Evolutionary conservation across 2,113 vertebrate genomes (phyloP).

Genomic region (Propithecus coquereli): DNA sequence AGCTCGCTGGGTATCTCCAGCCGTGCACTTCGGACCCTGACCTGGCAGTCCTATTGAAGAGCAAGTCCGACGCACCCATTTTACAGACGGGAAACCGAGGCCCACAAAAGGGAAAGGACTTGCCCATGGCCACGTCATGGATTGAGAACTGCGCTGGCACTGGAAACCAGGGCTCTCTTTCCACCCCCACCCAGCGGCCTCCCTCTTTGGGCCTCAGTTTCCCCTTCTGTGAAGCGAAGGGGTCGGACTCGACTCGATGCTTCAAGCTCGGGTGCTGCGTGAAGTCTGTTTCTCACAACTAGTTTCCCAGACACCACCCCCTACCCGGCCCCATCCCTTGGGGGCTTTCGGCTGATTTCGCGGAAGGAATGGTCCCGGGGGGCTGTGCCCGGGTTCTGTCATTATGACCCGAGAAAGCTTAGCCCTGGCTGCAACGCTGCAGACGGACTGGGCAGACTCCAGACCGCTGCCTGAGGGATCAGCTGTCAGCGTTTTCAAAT

Average conservation of each 20-base stretch:
- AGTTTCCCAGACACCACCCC: background rate
- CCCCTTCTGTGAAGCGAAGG: background rate
- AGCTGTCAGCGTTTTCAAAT: background rate
- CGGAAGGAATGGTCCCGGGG: background rate
- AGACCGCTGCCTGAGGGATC: background rate
- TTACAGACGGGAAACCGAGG: background rate
- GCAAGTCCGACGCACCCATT: background rate
- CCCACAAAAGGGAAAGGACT: no score
- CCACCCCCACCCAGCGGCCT: background rate
- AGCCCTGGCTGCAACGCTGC: background rate
- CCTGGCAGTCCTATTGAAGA: background rate
- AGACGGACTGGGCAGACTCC: background rate
- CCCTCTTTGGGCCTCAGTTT: background rate
- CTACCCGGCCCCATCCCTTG: background rate
- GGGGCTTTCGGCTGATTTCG: background rate
- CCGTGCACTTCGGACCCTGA: no score
- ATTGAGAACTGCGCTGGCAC: background rate
- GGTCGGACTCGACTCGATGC: background rate
- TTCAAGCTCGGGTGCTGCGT: background rate
- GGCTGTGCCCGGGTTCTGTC: conserved; percentile 2
- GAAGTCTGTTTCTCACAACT: background rate
- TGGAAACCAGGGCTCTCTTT: background rate
- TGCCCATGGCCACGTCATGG: no score
- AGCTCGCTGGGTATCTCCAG: background rate
- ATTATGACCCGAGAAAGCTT: background rate